phyloP scores from a whole-genome alignment of 1,140 invertebrate species.

The Rhizoglyphus robini region DNA sequence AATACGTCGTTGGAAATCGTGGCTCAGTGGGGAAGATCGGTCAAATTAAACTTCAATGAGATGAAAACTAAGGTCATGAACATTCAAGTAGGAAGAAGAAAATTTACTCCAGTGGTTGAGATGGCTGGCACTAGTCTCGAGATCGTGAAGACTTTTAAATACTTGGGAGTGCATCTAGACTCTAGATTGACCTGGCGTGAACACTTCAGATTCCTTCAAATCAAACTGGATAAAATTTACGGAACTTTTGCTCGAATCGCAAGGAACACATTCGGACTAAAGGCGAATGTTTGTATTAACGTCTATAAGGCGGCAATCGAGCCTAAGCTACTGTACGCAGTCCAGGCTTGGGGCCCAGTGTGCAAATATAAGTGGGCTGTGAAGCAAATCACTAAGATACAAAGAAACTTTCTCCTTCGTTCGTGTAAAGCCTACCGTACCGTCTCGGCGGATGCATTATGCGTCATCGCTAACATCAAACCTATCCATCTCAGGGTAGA shows the following conservation, averaged over 20 bases:
- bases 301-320: neutral
- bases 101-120: neutral
- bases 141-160: neutral
- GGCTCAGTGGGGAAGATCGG: neutral
- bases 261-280: neutral
- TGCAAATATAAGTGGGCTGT: neutral
- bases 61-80: conserved; percentile 9
- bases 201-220: neutral
- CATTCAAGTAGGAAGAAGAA: neutral
- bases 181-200: neutral
- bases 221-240: neutral
- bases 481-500: neutral
- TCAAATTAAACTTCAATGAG: conserved; percentile 16
- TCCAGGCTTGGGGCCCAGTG: neutral
- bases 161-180: conserved; percentile 3
- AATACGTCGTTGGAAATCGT: conserved; percentile 1
- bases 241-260: neutral
- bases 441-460: neutral
- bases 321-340: neutral
- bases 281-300: neutral
- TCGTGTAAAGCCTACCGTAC: neutral
- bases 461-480: neutral
- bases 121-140: neutral
- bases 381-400: neutral
- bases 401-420: neutral